Percentiles rank a stretch among this genome's conserved stretches.
Conservation (phyloP, 1,140 invertebrate genomes). For the Matsumurasca onukii region DNA sequence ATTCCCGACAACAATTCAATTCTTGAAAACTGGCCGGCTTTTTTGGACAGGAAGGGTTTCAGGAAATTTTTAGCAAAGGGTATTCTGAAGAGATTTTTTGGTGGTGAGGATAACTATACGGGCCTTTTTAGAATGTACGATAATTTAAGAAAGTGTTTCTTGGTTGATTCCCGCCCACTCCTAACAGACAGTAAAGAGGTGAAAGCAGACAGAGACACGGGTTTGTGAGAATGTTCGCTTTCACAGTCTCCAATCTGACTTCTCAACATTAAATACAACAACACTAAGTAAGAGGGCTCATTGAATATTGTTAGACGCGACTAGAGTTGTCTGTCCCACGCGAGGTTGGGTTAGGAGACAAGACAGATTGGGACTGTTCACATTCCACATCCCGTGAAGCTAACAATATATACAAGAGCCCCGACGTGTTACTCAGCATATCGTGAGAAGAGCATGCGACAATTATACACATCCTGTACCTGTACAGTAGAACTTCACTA, state of each 20-base stretch:
- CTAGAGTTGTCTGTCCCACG: slow-evolving; percentile 10
- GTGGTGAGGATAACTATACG: slow-evolving; percentile 14
- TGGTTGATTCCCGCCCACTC: too few species aligned
- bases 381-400: slow-evolving; percentile 22
- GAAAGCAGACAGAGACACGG: too few species aligned
- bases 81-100: slow-evolving; percentile 8
- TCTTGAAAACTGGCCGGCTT: not conserved
- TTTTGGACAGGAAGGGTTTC: slow-evolving; percentile 1
- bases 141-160: too few species aligned
- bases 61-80: slow-evolving; percentile 8
- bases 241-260: slow-evolving; percentile 56
- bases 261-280: slow-evolving; percentile 34
- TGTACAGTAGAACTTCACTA: too few species aligned
- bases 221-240: slow-evolving; percentile 54
- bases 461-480: too few species aligned
- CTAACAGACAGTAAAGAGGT: too few species aligned
- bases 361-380: slow-evolving; percentile 58
- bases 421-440: slow-evolving; percentile 14
- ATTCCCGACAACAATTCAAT: not conserved
- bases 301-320: slow-evolving; percentile 5
- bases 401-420: slow-evolving; percentile 26
- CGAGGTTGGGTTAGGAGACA: slow-evolving; percentile 26
- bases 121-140: too few species aligned
- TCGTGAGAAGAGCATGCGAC: too few species aligned
- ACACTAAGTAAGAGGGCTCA: slow-evolving; percentile 18